Evolutionary conservation across 2,113 vertebrate genomes (phyloP), one percentile per base, ranked within the genome.

Genomic region (Noturus placidus): DNA sequence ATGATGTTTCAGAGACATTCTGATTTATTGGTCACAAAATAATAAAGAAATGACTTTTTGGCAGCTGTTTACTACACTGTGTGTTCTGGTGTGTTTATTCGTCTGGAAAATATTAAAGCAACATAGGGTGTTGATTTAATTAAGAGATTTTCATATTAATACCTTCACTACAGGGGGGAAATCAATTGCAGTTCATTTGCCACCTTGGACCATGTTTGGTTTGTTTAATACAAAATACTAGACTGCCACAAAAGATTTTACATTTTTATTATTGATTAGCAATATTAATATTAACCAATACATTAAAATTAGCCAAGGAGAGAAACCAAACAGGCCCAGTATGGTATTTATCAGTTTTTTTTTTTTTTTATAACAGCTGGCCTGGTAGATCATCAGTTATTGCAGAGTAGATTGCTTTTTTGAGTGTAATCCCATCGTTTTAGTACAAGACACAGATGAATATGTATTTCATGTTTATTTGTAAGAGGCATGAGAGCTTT

Each of bases 41-140:
- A 93, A 94, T 93, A 94, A 95, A 94, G 93, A 86, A 95, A 93
- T 93, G 86, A 86, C 69, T 90, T 90, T 94, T 94, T 93, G 94
- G 94, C 93, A 94, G 93, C 93, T 94, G 92, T 94, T 95, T 94
- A 92, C 92, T 92, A 95, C 65, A 88, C 59, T 25, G 33, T 82
- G 86, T 87, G 65, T 70, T 77, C 52, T 69, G 56, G 85, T 88
- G 54, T 84, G 30, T 81, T 89, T 76, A 52, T 86, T 90, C n/a
- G 79, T 84, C 25, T 42, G 35, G 38, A 52, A 50, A 59, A 50
- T 1, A 50, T 50, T n/a, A 57, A 59, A 3, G 30, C 15, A 17
- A 65, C 20, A 27, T 13, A 61, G 70, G n/a, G 63, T 59, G 57
- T 27, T 50, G 19, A n/a, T 50, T 50, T 82, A 78, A 85, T 74